Evolutionary conservation across 2,888 invertebrate species (phyloP).

Genomic region (Epistrophe grossulariae): DNA sequence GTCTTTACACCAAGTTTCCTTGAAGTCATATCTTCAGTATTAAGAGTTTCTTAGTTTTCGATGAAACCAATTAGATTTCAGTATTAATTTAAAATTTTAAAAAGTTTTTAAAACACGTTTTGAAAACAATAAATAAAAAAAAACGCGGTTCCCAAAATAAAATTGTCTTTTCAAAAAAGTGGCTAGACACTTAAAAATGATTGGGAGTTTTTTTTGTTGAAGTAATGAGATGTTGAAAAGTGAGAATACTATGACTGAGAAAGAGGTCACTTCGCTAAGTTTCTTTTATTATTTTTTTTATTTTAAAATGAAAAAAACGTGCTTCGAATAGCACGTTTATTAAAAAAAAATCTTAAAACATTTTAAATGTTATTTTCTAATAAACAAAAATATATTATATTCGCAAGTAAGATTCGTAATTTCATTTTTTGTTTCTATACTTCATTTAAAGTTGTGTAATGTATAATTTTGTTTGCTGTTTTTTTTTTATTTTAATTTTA

Average conservation of each 20-base stretch:
- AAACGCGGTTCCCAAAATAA: background rate
- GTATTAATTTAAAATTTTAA: too few species aligned
- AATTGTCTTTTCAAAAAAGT: background rate
- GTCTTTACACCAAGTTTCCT: too few species aligned
- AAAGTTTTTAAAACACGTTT: background rate
- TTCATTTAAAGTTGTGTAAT: constrained; percentile 30
- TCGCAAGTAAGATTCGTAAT: constrained; percentile 48
- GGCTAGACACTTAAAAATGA: constrained; percentile 1
- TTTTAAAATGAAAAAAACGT: constrained; percentile 6
- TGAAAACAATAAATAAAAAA: background rate
- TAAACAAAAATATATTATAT: constrained; percentile 4
- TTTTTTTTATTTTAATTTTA: constrained; percentile 46
- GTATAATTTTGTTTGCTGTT: constrained; percentile 43
- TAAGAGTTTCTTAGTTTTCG: too few species aligned
- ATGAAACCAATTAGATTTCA: too few species aligned
- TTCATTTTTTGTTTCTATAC: constrained; percentile 26
- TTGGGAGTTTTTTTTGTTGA: background rate
- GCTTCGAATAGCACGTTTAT: background rate
- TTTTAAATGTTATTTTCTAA: constrained; percentile 32
- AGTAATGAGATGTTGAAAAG: constrained; percentile 25
- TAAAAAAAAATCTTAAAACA: constrained; percentile 13
- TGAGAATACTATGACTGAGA: constrained; percentile 35
- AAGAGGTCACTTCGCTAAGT: constrained; percentile 37
- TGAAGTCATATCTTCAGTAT: too few species aligned
- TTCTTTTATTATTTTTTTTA: background rate